Conservation (phyloP, 2,797 vertebrate genomes). For the Gymnothorax reevesii region DNA sequence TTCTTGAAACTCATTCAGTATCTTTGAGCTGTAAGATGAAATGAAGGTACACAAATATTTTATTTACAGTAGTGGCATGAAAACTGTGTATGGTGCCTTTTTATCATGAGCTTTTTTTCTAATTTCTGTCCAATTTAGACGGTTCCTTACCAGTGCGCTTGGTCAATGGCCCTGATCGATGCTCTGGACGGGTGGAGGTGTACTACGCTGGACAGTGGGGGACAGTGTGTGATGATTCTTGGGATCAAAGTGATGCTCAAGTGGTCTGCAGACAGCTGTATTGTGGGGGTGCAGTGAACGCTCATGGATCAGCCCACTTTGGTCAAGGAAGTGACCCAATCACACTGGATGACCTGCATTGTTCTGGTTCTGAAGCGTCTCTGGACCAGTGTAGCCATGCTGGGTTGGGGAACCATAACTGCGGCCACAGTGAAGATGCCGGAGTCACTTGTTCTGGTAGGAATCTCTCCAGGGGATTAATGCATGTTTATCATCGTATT, state of each 20-base stretch:
- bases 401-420: background rate
- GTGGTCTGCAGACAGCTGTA: no score
- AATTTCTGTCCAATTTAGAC: no score
- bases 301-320: background rate
- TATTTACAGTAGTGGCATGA: no score
- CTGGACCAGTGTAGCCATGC: background rate
- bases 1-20: no score
- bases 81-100: no score
- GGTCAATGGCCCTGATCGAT: slow-evolving; percentile 56
- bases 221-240: slow-evolving; percentile 50
- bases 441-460: slow-evolving; percentile 1
- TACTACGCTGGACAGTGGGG: slow-evolving; percentile 49
- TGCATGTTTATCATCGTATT: no score
- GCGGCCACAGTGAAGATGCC: background rate
- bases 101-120: no score
- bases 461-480: background rate
- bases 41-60: no score
- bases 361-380: background rate
- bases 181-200: slow-evolving; percentile 59
- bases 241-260: no score
- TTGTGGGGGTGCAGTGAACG: no score
- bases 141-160: slow-evolving; percentile 28
- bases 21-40: no score
- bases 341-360: background rate
- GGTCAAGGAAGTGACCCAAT: background rate